Conservation (phyloP, 2,797 vertebrate species). For the Acipenser transmontanus region DNA sequence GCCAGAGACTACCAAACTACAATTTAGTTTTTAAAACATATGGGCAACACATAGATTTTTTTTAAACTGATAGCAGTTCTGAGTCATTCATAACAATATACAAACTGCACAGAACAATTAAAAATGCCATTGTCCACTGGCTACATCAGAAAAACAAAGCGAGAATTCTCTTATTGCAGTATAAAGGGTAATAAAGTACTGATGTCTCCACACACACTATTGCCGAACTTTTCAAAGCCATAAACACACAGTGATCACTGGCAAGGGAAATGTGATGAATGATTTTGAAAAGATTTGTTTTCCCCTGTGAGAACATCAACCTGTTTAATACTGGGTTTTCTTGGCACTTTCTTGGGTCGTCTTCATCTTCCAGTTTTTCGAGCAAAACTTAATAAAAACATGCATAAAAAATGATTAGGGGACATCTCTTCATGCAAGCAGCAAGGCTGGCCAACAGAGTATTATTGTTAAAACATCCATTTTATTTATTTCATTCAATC, state of each 20-base stretch:
- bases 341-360: background rate
- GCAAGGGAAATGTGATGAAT: constrained; percentile 3
- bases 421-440: background rate
- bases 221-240: constrained; percentile 1
- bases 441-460: background rate
- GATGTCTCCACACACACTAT: constrained; percentile 3
- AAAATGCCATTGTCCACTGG: too few relatives aligned
- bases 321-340: constrained; percentile 1
- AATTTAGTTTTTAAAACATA: too few relatives aligned
- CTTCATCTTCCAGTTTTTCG: constrained; percentile 2
- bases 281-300: constrained; percentile 5
- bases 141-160: background rate
- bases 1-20: too few relatives aligned
- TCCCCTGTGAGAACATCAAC: constrained; percentile 3
- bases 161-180: background rate
- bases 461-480: background rate
- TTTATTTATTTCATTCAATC: background rate
- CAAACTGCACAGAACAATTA: too few relatives aligned
- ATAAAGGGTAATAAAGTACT: background rate
- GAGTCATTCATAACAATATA: too few relatives aligned
- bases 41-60: too few relatives aligned
- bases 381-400: background rate
- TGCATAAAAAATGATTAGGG: background rate
- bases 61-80: too few relatives aligned
- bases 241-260: constrained; percentile 6